These are phyloP conservation scores for Pseudorhiza aurosa DNA, from an alignment of 30 jellyfish, hydroid and myxozoan species.

Conservation along the genomic window DNA sequence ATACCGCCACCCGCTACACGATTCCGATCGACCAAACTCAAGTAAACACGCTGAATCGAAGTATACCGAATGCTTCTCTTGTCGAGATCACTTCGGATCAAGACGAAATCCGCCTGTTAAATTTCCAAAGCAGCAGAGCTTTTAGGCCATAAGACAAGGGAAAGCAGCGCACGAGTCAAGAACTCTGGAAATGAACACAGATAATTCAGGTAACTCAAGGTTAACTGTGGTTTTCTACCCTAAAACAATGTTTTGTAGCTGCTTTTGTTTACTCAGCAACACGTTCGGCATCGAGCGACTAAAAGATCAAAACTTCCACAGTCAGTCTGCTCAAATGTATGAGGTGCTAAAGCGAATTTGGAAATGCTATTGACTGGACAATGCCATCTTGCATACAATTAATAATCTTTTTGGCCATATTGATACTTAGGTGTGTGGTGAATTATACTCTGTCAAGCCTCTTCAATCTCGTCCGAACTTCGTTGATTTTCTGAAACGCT, in stretches of 20 bases:
- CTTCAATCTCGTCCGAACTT: too few species aligned
- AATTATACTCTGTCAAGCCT: too few species aligned
- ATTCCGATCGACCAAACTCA: conserved; percentile 60
- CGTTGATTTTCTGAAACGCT: too few species aligned
- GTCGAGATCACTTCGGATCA: conserved; percentile 38
- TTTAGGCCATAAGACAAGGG: neutral
- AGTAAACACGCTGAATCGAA: conserved; percentile 54
- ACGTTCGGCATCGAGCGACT: conserved; percentile 44
- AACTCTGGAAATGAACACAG: conserved; percentile 3
- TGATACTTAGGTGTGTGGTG: too few species aligned
- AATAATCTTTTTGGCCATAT: too few species aligned
- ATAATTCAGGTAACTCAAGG: conserved; percentile 6
- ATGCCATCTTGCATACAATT: too few species aligned
- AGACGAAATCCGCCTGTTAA: neutral
- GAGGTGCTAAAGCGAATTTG: too few species aligned
- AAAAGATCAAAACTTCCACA: conserved; percentile 35
- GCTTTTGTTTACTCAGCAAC: conserved; percentile 37
- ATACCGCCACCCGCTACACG: conserved; percentile 81
- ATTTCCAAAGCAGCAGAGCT: neutral
- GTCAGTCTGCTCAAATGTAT: too few species aligned
- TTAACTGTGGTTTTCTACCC: neutral
- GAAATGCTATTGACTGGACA: too few species aligned
- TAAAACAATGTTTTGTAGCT: conserved; percentile 3
- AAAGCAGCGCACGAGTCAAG: neutral
- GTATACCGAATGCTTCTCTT: conserved; percentile 26